Conservation (phyloP, 1,140 invertebrate genomes). For the Drosophila auraria region DNA sequence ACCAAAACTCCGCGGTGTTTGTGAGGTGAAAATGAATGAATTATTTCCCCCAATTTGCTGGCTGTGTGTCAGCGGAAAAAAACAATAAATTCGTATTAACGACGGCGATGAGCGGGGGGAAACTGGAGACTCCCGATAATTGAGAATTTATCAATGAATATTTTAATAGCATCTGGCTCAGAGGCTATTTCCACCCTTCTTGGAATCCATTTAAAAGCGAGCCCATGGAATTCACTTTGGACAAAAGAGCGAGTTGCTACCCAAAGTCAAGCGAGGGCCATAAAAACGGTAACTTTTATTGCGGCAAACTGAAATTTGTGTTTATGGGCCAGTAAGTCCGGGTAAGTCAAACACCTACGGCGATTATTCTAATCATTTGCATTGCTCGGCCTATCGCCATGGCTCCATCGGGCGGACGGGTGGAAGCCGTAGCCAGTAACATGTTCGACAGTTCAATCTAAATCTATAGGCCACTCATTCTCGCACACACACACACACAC, state of each 20-base stretch:
- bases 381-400: conserved; percentile 37
- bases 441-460: conserved; percentile 78
- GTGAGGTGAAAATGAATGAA: conserved; percentile 35
- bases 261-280: conserved; percentile 52
- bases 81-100: conserved; percentile 50
- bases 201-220: conserved; percentile 1
- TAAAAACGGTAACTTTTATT: conserved; percentile 59
- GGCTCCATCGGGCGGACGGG: background rate
- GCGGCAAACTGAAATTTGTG: conserved; percentile 47
- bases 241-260: conserved; percentile 12
- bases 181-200: background rate
- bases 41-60: conserved; percentile 34
- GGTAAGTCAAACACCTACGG: conserved; percentile 59
- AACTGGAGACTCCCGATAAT: conserved; percentile 32
- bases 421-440: conserved; percentile 30
- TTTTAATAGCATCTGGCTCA: conserved; percentile 12
- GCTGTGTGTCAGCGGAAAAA: conserved; percentile 29
- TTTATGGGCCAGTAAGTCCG: conserved; percentile 39
- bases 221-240: conserved; percentile 55
- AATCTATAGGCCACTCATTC: conserved; percentile 64
- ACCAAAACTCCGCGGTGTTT: background rate
- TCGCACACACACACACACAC: conserved; percentile 22
- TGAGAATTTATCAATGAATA: conserved; percentile 53
- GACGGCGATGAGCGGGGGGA: background rate
- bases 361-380: conserved; percentile 81